Evolutionary conservation across 1,140 invertebrate species (phyloP), one percentile per base, ranked within the genome.

Genomic region (Hermetia illucens): DNA sequence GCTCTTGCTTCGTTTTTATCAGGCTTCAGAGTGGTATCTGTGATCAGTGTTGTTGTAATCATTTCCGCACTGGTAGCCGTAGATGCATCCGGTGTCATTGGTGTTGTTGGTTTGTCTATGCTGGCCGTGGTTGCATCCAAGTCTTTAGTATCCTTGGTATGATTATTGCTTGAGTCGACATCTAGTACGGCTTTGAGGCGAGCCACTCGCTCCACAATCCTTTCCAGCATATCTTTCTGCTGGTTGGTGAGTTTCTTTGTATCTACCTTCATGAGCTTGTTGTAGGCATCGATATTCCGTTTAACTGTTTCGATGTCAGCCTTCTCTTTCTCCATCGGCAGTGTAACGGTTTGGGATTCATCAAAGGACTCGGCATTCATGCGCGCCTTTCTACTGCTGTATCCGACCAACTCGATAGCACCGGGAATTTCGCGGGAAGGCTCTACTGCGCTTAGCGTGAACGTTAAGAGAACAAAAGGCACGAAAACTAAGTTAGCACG

Each of bases 221-320:
- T 41, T 24, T 58, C 57, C 40, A 60, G 39, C 52, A 60, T 56
- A 37, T 58, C 53, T 53, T 60, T 60, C 35, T 60, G 57, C 30
- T 49, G 52, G 39, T 60, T 55, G 3, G 57, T 53, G 35, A 60
- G 27, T 38, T 59, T 57, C 41, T 53, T 55, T 1, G 57, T 59
- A 35, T 60, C 57, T 27, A 60, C 24, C 37, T 57, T 49, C 2
- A 60, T 31, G 8, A 60, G 22, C 0, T 54, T 50, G 43, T 58
- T 56, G 22, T 58, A 58, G 44, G 58, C 58, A 10, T 55, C 45
- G 35, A 58, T 58, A 30, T 58, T 58, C n/a, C 50, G 34, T 35
- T 56, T 58, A 0, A 58, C 55, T 0, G 55, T 58, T 31, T 58
- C 55, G 13, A 58, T 58, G 5, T 58, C 55, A 4, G 55, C 55